Evolutionary conservation across 2,797 vertebrate species (phyloP), one percentile per base, ranked within the genome.

Genomic region (Pseudochromis fuscus): DNA sequence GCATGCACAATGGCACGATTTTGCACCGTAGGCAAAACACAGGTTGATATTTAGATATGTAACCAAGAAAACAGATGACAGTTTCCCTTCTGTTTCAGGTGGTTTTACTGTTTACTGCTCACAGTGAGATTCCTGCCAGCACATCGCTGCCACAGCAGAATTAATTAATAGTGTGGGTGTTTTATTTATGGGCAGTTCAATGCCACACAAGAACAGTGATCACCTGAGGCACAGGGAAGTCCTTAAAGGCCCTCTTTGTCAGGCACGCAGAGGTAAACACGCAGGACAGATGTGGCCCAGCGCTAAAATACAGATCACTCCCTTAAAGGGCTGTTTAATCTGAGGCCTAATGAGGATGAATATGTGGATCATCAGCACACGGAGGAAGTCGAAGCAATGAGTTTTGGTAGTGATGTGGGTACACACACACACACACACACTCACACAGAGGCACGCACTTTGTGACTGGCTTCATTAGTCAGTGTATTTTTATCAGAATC

Each of bases 151-250:
- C 48, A 48, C 44, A 37, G 63, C 58, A 79, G 75, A 75, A 82
- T 88, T 75, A 83, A 93, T 91, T 92, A 90, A 85, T 85, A 80
- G 91, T 84, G 88, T 88, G 89, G 83, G 78, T 89, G 88, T 90
- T 94, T 93, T 92, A 94, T 95, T 93, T 91, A 89, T 82, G 88
- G 90, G 87, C 87, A 87, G 88, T 84, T 82, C 61, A 76, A 91
- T 94, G 89, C 91, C 92, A 94, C 93, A 93, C 92, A 94, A 85
- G 94, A 93, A 93, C 92, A 91, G 75, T 28, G 71, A 87, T 91
- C 89, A 94, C 94, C 93, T 90, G 89, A 91, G 94, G 95, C 95
- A 67, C 90, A 84, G 74, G 63, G 81, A 68, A 81, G 91, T 90
- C 57, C 88, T 91, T 90, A 84, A 93, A 93, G 85, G 84, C 82